Evolutionary conservation across 2,113 vertebrate species (phyloP), one percentile per base, ranked within the genome.

Genomic region (Sceloporus undulatus): DNA sequence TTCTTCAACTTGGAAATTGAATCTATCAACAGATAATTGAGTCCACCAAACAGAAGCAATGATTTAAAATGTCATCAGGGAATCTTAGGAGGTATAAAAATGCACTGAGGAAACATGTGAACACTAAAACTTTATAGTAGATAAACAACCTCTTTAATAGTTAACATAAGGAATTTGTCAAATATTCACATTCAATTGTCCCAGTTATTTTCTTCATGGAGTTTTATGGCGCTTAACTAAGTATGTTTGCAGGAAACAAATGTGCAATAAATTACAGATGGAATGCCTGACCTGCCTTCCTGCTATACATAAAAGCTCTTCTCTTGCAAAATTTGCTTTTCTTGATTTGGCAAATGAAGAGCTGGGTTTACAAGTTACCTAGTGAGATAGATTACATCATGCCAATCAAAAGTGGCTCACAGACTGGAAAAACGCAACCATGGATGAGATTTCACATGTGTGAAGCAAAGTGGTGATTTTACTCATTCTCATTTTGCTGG

Each of bases 11-110:
- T 95, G 93, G 92, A 96, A 94, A 93, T 92, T 91, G 94, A 96
- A 95, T 95, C 93, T 94, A 95, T 97, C 93, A 96, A 87, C 89
- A 95, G 91, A 94, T 95, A 97, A 96, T 94, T 96, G 95, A 97
- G 95, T 96, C 90, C 81, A 94, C 89, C 91, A 94, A 95, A 95
- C 85, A 96, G 94, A 95, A 95, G 91, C 92, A 95, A 95, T 95
- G 89, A 94, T 90, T 94, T 93, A 95, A 96, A 95, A 93, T 88
- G 82, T 92, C 84, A 92, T 91, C 1, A 0, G 92, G 95, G 93
- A 85, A 94, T 94, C 90, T 91, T 92, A 79, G 52, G 78, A 86
- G 89, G 91, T 94, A 90, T 95, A 92, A 94, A 95, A 97, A 95
- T 93, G 87, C 90, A 92, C 90, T 85, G 87, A 91, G 85, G 91